Evolutionary conservation across 1,140 invertebrate genomes (phyloP), one percentile per base, ranked within the genome.

Genomic region (Hyphantria cunea): DNA sequence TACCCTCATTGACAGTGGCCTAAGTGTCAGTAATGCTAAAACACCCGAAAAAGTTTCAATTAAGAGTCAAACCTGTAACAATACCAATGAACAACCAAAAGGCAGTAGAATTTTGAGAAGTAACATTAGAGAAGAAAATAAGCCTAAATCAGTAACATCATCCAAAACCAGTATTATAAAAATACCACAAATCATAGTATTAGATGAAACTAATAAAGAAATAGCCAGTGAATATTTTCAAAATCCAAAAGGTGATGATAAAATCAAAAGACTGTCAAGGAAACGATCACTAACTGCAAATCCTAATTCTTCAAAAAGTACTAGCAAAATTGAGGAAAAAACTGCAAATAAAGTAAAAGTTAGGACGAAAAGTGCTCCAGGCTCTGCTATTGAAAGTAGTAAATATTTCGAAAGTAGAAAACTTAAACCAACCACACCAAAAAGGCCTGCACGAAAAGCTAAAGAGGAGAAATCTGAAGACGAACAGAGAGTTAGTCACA

Each of bases 151-250:
- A 45, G 7, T 34, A n/a, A 61, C 10, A 12, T 11, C 44, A 12
- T 15, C 31, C 39, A 25, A 25, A 3, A 25, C 17, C 5, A 5
- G 5, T 25, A 25, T 3, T 3, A 3, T 25, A 25, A 45, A 37
- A 42, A 12, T 6, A 0, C 84, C 85, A 5, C 74, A 78, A 76
- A 86, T 85, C 56, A 41, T 77, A 44, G 60, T 81, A 2, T 83
- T 75, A 37, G 59, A 80, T 66, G 72, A 77, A 56, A 77, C 76
- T 59, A 62, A 68, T 33, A 56, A 71, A 56, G 64, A 56, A 42
- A 65, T 80, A 13, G 69, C 76, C 9, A 89, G 86, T 59, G 72
- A 81, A 74, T 88, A 76, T 66, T 90, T 90, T 82, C 59, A 74
- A 45, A 68, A 60, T 39, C 32, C 7, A 15, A 65, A 78, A 62